Base-by-base conservation (phyloP, 2,888 invertebrate genomes). In the Salpingus planirostris region DNA sequence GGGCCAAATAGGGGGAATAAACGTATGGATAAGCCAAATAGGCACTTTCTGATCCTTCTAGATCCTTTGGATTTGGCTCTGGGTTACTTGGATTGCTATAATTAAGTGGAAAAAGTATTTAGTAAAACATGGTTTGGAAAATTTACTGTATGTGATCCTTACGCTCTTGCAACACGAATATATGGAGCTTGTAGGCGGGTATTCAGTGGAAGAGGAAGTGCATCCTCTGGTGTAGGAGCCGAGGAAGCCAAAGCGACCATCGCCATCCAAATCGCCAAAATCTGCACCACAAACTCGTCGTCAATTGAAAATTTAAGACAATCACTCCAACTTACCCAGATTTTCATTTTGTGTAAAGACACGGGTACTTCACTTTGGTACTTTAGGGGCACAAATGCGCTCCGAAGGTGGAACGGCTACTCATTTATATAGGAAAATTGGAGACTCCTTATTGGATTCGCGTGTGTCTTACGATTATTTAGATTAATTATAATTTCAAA, bases 11-110 rank as follows among this genome's bases (percentile, higher is more conserved):
- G 10, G 26, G 21, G 4, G 4, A 18, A 18, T 18, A 34, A 12
- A 2, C 13, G 15, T 44, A 36, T 3, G 36, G 39, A 29, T 46
- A 46, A 3, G 36, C 32, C 3, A 38, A 28, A 33, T 43, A 47
- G 10, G 41, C 40, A 27, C 40, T 44, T 28, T 43, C 45, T 6
- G 47, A 37, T 11, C 40, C 37, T 33, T 47, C 43, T 8, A 47
- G 33, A 22, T 47, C 47, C 23, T 40, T 69, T 24, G 32, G 33
- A n/a, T 25, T 25, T 15, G 29, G 21, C 18, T 31, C 14, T n/a
- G n/a, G n/a, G n/a, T n/a, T n/a, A n/a, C n/a, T n/a, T n/a, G n/a
- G n/a, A n/a, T n/a, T n/a, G n/a, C n/a, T n/a, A n/a, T n/a, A n/a
- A n/a, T n/a, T n/a, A n/a, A n/a, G n/a, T n/a, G n/a, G n/a, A n/a